These are phyloP conservation scores for Oenanthe melanoleuca DNA, from an alignment of 2,113 vertebrate species.

Conservation along the genomic window DNA sequence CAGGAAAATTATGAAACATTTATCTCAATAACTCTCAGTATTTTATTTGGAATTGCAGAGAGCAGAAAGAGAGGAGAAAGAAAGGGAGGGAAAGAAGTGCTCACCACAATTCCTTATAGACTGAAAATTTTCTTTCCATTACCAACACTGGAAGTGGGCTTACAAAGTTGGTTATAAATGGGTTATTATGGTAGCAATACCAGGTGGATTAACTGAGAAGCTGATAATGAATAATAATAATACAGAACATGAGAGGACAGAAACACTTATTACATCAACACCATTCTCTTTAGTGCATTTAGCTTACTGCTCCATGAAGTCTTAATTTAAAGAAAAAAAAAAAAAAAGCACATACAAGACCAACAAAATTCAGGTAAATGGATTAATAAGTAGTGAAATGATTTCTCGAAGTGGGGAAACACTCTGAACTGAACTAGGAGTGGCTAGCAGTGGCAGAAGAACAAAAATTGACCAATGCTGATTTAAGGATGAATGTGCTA, in stretches of 20 bases:
- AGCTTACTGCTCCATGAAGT: not conserved
- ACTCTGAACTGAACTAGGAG: not conserved
- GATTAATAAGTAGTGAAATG: not conserved
- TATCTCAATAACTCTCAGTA: not conserved
- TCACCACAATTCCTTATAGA: not conserved
- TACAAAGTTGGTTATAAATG: not conserved
- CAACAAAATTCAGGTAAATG: not conserved
- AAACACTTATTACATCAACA: not conserved
- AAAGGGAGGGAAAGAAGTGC: not conserved
- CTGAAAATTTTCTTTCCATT: not conserved
- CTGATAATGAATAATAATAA: not conserved
- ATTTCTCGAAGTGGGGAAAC: not conserved
- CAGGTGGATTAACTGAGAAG: not conserved
- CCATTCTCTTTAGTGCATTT: not conserved
- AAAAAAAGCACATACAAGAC: not conserved
- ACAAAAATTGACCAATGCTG: not conserved
- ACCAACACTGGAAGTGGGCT: not conserved
- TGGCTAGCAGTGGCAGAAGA: not conserved
- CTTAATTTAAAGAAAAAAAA: not conserved
- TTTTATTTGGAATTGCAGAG: not conserved
- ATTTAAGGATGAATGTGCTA: not conserved
- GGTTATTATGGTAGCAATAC: not conserved
- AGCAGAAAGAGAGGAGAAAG: not conserved
- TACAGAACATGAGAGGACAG: not conserved
- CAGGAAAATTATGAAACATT: not conserved